A percentile compares a stretch with the other conserved stretches of the same genome.
Conservation (phyloP, 37 sponge, comb jelly and placozoan species). For the Halisarca cf. caerulea region DNA sequence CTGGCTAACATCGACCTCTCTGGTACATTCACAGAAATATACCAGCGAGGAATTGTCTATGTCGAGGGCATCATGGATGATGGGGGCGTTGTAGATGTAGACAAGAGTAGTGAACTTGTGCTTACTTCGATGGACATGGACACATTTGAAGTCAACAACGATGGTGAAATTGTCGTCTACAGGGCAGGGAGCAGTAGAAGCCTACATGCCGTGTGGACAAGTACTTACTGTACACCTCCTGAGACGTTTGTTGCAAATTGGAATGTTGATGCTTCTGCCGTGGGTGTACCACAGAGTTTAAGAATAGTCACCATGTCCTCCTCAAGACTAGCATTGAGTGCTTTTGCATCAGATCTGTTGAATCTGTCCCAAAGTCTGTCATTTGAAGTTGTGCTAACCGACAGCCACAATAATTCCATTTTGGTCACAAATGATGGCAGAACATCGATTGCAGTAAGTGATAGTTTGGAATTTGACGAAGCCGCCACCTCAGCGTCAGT, state of each 20-base stretch:
- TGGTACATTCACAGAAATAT: neutral
- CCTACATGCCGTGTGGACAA: constrained; percentile 13
- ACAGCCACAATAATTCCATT: neutral
- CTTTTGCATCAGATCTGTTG: neutral
- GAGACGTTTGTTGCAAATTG: neutral
- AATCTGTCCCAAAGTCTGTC: neutral
- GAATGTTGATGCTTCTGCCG: neutral
- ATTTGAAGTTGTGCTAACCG: neutral
- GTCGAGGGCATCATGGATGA: neutral
- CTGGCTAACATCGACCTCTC: neutral
- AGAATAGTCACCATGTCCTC: constrained; percentile 9
- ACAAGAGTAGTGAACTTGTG: neutral
- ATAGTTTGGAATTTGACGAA: neutral
- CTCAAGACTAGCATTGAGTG: constrained; percentile 37
- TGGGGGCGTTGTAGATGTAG: neutral
- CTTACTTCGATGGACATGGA: neutral
- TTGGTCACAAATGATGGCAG: neutral
- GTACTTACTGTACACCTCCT: neutral
- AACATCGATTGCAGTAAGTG: neutral
- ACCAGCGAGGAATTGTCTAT: constrained; percentile 12
- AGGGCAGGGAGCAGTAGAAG: constrained; percentile 2
- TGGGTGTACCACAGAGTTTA: neutral
- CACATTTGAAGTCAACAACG: neutral
- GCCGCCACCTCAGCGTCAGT: too few relatives aligned
- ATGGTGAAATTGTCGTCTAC: neutral